These are phyloP conservation scores for Macropodus opercularis DNA, from an alignment of 2,797 vertebrate species.

Conservation along the genomic window DNA sequence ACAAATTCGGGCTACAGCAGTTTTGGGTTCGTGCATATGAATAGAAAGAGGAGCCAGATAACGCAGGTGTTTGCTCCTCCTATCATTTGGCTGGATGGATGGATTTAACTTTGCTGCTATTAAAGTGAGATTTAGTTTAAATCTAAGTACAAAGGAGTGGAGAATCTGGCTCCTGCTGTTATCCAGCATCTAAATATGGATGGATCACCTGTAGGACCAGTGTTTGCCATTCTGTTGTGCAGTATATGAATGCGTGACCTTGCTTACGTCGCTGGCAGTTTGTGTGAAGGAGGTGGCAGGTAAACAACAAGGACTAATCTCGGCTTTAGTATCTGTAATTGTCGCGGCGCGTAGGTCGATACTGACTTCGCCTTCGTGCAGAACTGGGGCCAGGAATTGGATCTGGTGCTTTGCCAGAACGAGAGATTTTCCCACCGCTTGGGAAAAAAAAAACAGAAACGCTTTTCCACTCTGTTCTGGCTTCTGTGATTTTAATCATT, in stretches of 20 bases:
- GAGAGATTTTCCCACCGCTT: neutral
- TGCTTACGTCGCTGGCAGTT: constrained; percentile 36
- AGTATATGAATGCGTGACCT: constrained; percentile 22
- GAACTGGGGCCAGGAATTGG: constrained; percentile 1
- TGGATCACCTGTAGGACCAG: constrained; percentile 26
- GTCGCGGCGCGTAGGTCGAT: neutral
- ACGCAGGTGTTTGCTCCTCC: neutral
- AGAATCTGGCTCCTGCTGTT: no score
- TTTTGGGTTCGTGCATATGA: neutral
- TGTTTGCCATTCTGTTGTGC: neutral
- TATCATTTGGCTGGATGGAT: neutral
- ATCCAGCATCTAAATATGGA: neutral
- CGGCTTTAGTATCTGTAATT: constrained; percentile 1
- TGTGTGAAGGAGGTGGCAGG: constrained; percentile 24
- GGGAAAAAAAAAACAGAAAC: constrained; percentile 20
- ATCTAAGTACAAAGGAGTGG: neutral
- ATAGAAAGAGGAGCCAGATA: neutral
- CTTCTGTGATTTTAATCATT: neutral
- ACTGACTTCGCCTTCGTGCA: constrained; percentile 11
- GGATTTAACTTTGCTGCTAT: constrained; percentile 11
- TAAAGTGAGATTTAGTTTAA: neutral
- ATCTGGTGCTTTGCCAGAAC: constrained; percentile 18
- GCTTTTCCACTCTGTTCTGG: neutral
- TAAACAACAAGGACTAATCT: constrained; percentile 19
- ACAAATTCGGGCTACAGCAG: neutral